phyloP scores from a whole-genome alignment of 2,797 vertebrate genomes.

The Sebastes taczanowskii region DNA sequence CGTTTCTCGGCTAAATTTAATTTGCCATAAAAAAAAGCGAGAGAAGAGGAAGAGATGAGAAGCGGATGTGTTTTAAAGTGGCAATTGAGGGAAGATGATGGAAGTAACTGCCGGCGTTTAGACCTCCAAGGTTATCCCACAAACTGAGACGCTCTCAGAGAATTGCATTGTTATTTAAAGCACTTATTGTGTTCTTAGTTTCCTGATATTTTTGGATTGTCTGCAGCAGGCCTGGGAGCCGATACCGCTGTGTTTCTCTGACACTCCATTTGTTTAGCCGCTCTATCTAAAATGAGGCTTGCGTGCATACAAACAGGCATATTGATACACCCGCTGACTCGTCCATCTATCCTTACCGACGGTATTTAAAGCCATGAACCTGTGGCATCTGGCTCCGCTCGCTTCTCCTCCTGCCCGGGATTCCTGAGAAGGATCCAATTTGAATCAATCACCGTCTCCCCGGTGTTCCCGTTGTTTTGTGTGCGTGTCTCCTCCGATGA shows the following conservation, averaged over 20 bases:
- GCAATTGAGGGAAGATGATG: conserved; percentile 34
- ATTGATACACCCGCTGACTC: not conserved
- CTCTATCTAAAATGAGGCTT: conserved; percentile 51
- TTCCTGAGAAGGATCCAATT: conserved; percentile 44
- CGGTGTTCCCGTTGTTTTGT: conserved; percentile 51
- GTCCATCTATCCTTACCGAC: conserved; percentile 27
- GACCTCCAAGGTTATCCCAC: conserved; percentile 38
- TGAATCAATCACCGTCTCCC: conserved; percentile 48
- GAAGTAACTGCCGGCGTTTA: not conserved
- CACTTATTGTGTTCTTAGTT: conserved; percentile 2
- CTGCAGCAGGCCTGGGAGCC: conserved; percentile 3
- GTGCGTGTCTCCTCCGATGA: conserved; percentile 48
- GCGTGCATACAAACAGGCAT: not conserved
- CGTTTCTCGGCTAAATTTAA: conserved; percentile 48
- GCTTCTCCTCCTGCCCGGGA: not conserved
- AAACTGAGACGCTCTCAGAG: conserved; percentile 24
- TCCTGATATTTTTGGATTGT: conserved; percentile 20
- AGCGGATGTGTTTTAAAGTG: conserved; percentile 44
- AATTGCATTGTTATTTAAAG: conserved; percentile 37
- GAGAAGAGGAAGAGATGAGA: conserved; percentile 17
- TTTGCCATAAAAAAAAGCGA: conserved; percentile 27
- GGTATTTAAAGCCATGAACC: not conserved
- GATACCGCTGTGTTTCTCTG: conserved; percentile 21
- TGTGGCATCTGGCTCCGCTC: not conserved
- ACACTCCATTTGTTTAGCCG: conserved; percentile 31